Base-by-base conservation (phyloP, 2,113 vertebrate species). In the Mohoua ochrocephala region DNA sequence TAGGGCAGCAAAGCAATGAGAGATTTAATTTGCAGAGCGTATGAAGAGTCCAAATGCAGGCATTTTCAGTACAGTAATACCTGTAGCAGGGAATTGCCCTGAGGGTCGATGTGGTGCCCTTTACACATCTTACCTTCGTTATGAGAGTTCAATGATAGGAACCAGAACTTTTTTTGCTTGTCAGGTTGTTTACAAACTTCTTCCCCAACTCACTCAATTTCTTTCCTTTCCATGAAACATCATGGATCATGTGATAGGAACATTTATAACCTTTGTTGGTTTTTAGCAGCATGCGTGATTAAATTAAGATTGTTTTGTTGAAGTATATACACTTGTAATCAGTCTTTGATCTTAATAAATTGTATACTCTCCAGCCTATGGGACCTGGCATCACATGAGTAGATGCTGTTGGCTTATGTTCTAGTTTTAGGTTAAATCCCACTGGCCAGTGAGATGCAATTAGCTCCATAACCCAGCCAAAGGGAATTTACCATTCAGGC, bases 401-500 rank as follows among this genome's bases (percentile, higher is more conserved):
- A 59, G 7, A 15, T 91, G 80, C 52, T 87, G 41, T 79, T 87
- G 89, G 52, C 26, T 84, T 85, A 52, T 82, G 63, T 71, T 89
- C 69, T 69, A 89, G 60, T 84, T 95, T 78, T 52, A 57, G 27
- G 79, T 91, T 89, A 94, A 95, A 85, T 96, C 73, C 27, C 59
- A 24, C 11, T 81, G 64, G 39, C 56, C 49, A 44, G 50, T 56
- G 74, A 87, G 65, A 49, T 96, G 91, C 4, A 14, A 87, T 95
- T 85, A 87, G 81, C 93, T 94, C 78, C 39, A 18, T 91, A 94
- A 74, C 82, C 78, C 81, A 76, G 89, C 30, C 50, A 61, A 83
- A 89, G 53, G 65, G 89, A 96, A 91, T 87, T 92, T 94, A 42
- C 65, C 2, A 2, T 65, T 89, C 65, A 52, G 1, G 89, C 81